These are phyloP conservation scores for Sus scrofa DNA, from an alignment of 2,113 vertebrate genomes.

Conservation along the genomic window DNA sequence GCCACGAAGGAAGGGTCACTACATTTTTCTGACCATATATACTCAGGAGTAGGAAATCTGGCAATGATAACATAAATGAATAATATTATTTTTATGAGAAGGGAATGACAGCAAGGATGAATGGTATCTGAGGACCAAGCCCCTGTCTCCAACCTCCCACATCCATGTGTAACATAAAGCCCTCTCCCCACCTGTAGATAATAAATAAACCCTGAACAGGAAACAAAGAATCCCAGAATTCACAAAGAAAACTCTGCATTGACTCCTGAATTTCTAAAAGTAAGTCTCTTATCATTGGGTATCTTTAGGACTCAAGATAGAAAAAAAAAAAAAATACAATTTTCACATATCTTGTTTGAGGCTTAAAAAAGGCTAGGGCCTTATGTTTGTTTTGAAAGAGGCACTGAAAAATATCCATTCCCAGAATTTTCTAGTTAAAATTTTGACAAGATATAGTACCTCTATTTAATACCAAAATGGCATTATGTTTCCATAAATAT, in stretches of 20 bases:
- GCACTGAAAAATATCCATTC: neutral
- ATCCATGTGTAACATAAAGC: neutral
- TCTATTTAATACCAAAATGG: neutral
- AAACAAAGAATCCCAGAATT: neutral
- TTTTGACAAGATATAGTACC: neutral
- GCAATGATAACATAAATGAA: neutral
- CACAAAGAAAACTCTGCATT: neutral
- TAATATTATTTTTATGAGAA: neutral
- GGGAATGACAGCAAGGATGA: neutral
- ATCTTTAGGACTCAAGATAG: neutral
- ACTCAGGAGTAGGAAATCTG: neutral
- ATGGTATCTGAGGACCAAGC: neutral
- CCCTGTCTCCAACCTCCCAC: rapidly evolving
- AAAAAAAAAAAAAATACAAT: neutral
- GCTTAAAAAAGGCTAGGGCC: neutral
- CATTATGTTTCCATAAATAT: neutral
- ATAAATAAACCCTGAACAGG: neutral
- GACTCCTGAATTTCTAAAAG: conserved; percentile 11
- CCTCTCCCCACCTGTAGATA: neutral
- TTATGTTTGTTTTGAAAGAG: conserved; percentile 13
- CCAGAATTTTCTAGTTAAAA: neutral
- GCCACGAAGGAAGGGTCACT: neutral
- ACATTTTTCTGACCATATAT: neutral
- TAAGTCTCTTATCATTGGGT: neutral
- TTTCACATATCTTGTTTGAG: neutral